phyloP scores from a whole-genome alignment of 92 coral and sea anemone species.

The Bergia sp. region DNA sequence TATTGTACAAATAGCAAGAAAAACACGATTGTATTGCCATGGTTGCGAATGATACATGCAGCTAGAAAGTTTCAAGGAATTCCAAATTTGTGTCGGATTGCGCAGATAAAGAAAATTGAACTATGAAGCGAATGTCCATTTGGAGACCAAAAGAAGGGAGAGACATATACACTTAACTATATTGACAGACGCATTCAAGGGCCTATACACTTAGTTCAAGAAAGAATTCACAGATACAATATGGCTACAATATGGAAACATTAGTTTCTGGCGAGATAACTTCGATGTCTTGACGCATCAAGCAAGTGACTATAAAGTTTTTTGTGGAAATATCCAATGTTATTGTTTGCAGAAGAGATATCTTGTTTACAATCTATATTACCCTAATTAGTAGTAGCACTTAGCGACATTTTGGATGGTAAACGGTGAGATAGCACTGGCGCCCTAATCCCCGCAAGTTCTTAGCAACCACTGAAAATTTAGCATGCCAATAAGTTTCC shows the following conservation, averaged over 20 bases:
- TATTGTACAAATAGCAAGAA: too few relatives aligned
- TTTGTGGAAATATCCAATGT: background rate
- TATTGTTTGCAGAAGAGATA: slow-evolving; percentile 1
- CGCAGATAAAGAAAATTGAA: background rate
- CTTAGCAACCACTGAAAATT: background rate
- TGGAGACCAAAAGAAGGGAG: background rate
- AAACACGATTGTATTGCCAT: background rate
- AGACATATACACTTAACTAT: background rate
- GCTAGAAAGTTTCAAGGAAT: slow-evolving; percentile 21
- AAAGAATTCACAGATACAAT: too few relatives aligned
- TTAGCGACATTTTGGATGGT: background rate
- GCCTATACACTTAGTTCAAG: background rate
- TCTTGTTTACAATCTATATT: slow-evolving; percentile 36
- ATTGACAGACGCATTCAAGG: slow-evolving; percentile 21
- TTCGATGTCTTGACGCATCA: background rate
- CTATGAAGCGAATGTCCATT: background rate
- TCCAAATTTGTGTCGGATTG: background rate
- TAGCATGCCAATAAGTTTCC: background rate
- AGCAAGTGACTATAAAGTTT: background rate
- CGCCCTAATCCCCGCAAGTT: background rate
- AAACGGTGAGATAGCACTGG: background rate
- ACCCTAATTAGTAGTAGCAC: slow-evolving; percentile 4
- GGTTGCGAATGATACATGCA: background rate
- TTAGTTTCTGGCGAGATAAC: background rate
- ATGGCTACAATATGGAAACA: background rate